Percentiles rank a stretch among this genome's conserved stretches.
phyloP scores from a whole-genome alignment of 2,113 vertebrate species.

The Nematolebias whitei region DNA sequence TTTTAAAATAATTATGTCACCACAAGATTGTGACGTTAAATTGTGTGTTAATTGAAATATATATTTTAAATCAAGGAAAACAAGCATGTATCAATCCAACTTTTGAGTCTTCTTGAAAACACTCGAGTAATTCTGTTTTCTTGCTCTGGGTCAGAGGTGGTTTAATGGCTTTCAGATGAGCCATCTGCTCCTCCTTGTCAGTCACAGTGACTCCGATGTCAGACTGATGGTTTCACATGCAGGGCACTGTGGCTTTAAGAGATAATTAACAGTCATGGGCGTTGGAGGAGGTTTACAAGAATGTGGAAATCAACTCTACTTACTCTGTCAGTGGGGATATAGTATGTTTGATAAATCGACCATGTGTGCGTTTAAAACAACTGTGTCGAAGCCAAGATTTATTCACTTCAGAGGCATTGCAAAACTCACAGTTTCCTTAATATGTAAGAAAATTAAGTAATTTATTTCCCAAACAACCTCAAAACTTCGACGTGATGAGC shows the following conservation, averaged over 20 bases:
- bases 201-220: conserved; percentile 59
- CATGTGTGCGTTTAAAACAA: conserved; percentile 36
- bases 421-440: conserved; percentile 24
- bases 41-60: not conserved
- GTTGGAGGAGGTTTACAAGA: conserved; percentile 44
- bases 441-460: conserved; percentile 9
- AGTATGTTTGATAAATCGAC: conserved; percentile 16
- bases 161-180: conserved; percentile 27
- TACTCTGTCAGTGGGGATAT: conserved; percentile 19
- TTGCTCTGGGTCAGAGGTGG: conserved; percentile 29
- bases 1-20: not conserved
- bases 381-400: conserved; percentile 4
- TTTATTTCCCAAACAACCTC: conserved; percentile 13
- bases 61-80: not conserved
- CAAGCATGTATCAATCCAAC: not conserved
- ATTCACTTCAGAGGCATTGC: conserved; percentile 13
- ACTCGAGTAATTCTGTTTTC: conserved; percentile 12
- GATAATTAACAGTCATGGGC: conserved; percentile 56
- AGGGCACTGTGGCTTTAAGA: conserved; percentile 15
- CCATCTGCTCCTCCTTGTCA: conserved; percentile 67
- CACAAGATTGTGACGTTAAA: not conserved
- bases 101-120: not conserved
- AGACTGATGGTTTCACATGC: conserved; percentile 40
- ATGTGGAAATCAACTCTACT: conserved; percentile 57
- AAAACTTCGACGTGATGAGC: not conserved